Conservation (phyloP, 2,113 vertebrate genomes). For the Trinectes maculatus region DNA sequence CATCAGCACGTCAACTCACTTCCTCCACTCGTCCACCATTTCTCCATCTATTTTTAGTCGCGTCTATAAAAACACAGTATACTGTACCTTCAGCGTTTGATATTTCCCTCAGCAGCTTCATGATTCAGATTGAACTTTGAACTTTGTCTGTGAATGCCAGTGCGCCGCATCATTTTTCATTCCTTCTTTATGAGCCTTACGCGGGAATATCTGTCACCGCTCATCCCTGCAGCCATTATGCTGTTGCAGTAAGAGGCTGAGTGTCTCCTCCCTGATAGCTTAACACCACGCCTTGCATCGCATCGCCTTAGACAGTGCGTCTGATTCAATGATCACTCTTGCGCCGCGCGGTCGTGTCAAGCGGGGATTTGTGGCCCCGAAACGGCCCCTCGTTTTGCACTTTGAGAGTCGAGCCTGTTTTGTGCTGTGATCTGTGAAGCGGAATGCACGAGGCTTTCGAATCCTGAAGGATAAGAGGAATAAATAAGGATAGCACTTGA, state of each 20-base stretch:
- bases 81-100: background rate
- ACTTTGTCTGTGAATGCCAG: slow-evolving; percentile 19
- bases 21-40: background rate
- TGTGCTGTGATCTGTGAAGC: slow-evolving; percentile 50
- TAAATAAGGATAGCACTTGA: slow-evolving; percentile 4
- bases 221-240: slow-evolving; percentile 38
- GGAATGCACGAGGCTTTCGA: slow-evolving; percentile 40
- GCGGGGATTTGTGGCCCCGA: slow-evolving; percentile 40
- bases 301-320: slow-evolving; percentile 47
- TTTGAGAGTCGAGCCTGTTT: slow-evolving; percentile 13
- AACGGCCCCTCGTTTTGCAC: slow-evolving; percentile 47
- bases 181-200: slow-evolving; percentile 45
- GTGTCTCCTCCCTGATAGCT: slow-evolving; percentile 44
- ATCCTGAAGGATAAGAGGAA: slow-evolving; percentile 17
- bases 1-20: slow-evolving; percentile 15
- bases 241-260: slow-evolving; percentile 44
- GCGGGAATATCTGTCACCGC: slow-evolving; percentile 57
- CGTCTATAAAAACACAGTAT: background rate
- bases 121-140: slow-evolving; percentile 31
- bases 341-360: slow-evolving; percentile 31
- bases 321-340: slow-evolving; percentile 30
- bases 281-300: slow-evolving; percentile 47
- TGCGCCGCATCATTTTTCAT: slow-evolving; percentile 47
- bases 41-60: slow-evolving; percentile 19
- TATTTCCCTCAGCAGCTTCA: background rate